Evolutionary conservation across 2,113 vertebrate genomes (phyloP), one percentile per base, ranked within the genome.

Genomic region (Formicarius rufipectus): DNA sequence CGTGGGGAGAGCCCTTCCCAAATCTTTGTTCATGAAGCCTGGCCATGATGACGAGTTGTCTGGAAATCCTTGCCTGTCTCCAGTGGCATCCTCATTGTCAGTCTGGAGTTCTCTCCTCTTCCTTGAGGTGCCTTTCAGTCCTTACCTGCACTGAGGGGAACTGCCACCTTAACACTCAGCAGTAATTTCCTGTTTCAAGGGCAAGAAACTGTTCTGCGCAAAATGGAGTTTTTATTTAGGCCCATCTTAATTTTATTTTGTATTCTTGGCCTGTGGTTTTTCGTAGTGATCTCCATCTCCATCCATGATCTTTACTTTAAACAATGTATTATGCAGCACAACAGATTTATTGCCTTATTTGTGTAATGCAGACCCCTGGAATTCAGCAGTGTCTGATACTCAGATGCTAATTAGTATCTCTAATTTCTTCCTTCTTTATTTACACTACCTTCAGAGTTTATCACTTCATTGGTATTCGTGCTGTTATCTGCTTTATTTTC

Each of bases 41-140:
- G n/a, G n/a, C n/a, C n/a, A n/a, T n/a, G n/a, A n/a, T n/a, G n/a
- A n/a, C n/a, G n/a, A n/a, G n/a, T n/a, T 95, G 67, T 60, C 87
- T 95, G 92, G 28, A 90, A 95, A 94, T 79, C 87, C 79, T 62
- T 39, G 78, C 66, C 78, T 69, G 67, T 94, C 78, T 68, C 56
- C 37, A 68, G 40, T 47, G 85, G 76, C 69, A 62, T 62, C 91
- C 91, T 85, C 47, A 69, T 60, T 85, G 88, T 67, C 92, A 91
- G 62, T 14, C 69, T 84, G 18, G 21, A 53, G 3, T 21, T 60
- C 63, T 30, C 47, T 83, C 19, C 49, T 77, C 42, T 45, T 68
- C 77, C 62, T 25, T 25, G 4, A 42, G 71, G 47, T 60, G 56
- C 52, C 62, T 52, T 81, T 52, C 45, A 49, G 49, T 39, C 1